Evolutionary conservation across 2,797 vertebrate species (phyloP).

Genomic region (Smutsia temminckii): DNA sequence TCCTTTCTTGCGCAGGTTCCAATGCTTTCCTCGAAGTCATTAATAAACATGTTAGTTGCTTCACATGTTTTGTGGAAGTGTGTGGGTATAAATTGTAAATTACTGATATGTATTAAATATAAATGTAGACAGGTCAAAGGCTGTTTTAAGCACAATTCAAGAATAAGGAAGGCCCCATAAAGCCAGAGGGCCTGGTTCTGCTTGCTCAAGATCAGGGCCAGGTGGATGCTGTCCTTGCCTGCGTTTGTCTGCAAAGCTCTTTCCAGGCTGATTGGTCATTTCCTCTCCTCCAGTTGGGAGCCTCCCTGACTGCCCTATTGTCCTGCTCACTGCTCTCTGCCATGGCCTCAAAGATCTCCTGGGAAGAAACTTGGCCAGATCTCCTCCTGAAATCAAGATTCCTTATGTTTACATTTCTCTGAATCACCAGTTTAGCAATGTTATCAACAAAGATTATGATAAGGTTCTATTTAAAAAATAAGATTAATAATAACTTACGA

Average conservation of each 20-base stretch:
- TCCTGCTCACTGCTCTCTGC: background rate
- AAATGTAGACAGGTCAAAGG: background rate
- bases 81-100: conserved; percentile 38
- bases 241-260: background rate
- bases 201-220: background rate
- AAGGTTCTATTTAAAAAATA: background rate
- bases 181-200: background rate
- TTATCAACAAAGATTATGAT: background rate
- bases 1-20: conserved; percentile 39
- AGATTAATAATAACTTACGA: background rate
- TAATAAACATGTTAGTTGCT: conserved; percentile 49
- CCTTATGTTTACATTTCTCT: background rate
- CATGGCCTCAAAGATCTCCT: background rate
- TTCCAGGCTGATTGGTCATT: background rate
- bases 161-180: background rate
- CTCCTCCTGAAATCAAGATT: background rate
- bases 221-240: background rate
- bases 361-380: conserved; percentile 5
- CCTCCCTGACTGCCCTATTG: background rate
- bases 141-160: background rate
- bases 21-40: conserved; percentile 36
- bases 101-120: background rate
- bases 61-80: conserved; percentile 45
- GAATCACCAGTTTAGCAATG: background rate
- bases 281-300: background rate